Conservation (phyloP, 2,888 invertebrate species). For the Mythimna albipuncta region DNA sequence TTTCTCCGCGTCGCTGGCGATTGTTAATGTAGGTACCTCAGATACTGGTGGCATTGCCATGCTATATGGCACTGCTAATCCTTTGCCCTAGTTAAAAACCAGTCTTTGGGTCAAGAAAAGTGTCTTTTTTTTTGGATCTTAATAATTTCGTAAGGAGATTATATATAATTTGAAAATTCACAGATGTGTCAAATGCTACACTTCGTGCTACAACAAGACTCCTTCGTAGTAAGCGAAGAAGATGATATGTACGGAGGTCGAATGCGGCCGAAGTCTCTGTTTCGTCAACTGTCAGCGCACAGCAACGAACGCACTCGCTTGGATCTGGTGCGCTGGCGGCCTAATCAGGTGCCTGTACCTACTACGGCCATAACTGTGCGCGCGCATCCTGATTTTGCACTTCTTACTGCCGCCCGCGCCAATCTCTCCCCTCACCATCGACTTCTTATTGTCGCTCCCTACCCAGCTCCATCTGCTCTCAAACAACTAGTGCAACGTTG, state of each 20-base stretch:
- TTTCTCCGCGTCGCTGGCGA: too few species aligned
- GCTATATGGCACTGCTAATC: too few species aligned
- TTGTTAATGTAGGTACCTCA: too few species aligned
- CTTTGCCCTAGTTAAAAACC: too few species aligned
- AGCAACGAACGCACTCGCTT: slow-evolving; percentile 22
- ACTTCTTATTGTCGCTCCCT: slow-evolving; percentile 46
- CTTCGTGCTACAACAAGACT: slow-evolving; percentile 39
- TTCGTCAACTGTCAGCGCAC: slow-evolving; percentile 43
- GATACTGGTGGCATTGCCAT: too few species aligned
- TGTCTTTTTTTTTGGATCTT: too few species aligned
- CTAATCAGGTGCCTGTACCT: slow-evolving; percentile 18
- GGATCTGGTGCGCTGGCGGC: slow-evolving; percentile 58
- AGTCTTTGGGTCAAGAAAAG: too few species aligned
- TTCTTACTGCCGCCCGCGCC: slow-evolving; percentile 33
- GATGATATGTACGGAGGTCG: slow-evolving; percentile 31
- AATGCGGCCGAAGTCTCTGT: slow-evolving; percentile 39
- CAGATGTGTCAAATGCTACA: slow-evolving; percentile 51
- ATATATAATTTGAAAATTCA: not conserved
- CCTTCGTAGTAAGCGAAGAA: slow-evolving; percentile 57
- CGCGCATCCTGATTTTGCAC: slow-evolving; percentile 26
- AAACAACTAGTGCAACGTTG: slow-evolving; percentile 67
- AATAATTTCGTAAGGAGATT: not conserved
- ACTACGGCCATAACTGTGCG: slow-evolving; percentile 55
- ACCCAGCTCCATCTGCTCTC: slow-evolving; percentile 46
- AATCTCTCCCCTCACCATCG: slow-evolving; percentile 36